Base-by-base conservation (phyloP, 2,113 vertebrate species). In the Callorhinus ursinus region DNA sequence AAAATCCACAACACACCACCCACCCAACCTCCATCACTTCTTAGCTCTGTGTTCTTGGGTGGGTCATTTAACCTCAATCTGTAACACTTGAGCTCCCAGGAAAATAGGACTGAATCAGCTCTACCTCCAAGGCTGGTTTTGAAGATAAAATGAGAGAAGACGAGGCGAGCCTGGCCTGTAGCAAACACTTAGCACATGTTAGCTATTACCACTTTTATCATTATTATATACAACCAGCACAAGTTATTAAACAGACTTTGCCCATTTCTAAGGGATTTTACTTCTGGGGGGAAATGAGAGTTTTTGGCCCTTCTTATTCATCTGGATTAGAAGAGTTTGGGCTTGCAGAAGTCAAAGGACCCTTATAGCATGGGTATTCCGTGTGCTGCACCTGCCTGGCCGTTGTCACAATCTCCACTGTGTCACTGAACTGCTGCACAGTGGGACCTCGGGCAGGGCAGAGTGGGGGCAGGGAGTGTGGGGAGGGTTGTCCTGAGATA, bases 1-100 rank as follows among this genome's bases (percentile, higher is more conserved):
- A 53, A 72, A 57, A 83, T 74, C 9, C 36, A 0, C 7, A 10
- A 39, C 4, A 11, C 10, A 2, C 1, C 1, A n/a, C 36, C 14
- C 80, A 18, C n/a, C 19, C 4, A 28, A 10, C 33, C 28, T 19
- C n/a, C 42, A 15, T 59, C 49, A n/a, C 53, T 81, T 71, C 19
- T 57, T 42, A 63, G 77, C 13, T 77, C 31, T 84, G 59, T 82
- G 36, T 22, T 31, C 15, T 51, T 72, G 71, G 61, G 9, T 36
- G 26, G 39, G 13, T 93, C 80, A 21, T 13, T 80, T n/a, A 74
- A 61, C n/a, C 42, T 71, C 42, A 74, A 19, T 49, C 65, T 31
- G 46, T 26, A 61, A 39, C 28, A 42, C 1, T 36, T 79, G 24
- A 14, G 28, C 46, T 57, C 36, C 24, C 24, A 4, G 46, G 53